Evolutionary conservation across 1,140 invertebrate species (phyloP).

Genomic region (Venturia canescens): DNA sequence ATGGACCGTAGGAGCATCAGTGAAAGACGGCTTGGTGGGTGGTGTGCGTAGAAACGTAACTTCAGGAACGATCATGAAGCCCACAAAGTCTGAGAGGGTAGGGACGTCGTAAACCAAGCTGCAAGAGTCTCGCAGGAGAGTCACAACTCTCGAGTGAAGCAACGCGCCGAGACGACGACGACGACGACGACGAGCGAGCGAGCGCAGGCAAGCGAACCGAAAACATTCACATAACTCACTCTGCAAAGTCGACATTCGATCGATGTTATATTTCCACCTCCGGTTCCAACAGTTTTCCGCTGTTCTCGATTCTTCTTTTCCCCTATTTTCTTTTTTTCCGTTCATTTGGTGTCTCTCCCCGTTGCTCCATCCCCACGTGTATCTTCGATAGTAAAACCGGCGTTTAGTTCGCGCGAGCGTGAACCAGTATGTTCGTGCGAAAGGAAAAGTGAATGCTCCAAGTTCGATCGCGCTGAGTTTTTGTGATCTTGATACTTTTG

Average conservation of each 20-base stretch:
- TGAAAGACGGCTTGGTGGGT: not conserved
- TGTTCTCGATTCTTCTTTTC: too few species aligned
- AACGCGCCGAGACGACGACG: not conserved
- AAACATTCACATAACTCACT: not conserved
- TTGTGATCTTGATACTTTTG: not conserved
- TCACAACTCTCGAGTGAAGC: slow-evolving; percentile 3
- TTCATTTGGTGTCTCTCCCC: too few species aligned
- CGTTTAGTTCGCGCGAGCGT: not conserved
- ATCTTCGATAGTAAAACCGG: not conserved
- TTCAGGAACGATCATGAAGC: not conserved
- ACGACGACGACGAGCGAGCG: not conserved
- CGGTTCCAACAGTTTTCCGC: too few species aligned
- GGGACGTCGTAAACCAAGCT: not conserved
- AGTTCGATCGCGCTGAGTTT: not conserved
- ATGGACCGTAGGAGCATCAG: too few species aligned
- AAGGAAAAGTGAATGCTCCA: slow-evolving; percentile 34
- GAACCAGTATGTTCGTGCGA: slow-evolving; percentile 16
- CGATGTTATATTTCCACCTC: too few species aligned
- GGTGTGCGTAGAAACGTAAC: not conserved
- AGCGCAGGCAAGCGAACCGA: not conserved
- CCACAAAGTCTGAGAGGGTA: not conserved
- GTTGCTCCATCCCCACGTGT: not conserved
- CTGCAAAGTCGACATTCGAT: not conserved
- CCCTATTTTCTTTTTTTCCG: too few species aligned
- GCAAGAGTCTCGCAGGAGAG: not conserved